Evolutionary conservation across 2,797 vertebrate species (phyloP).

Genomic region (Halcyon leucocephala): DNA sequence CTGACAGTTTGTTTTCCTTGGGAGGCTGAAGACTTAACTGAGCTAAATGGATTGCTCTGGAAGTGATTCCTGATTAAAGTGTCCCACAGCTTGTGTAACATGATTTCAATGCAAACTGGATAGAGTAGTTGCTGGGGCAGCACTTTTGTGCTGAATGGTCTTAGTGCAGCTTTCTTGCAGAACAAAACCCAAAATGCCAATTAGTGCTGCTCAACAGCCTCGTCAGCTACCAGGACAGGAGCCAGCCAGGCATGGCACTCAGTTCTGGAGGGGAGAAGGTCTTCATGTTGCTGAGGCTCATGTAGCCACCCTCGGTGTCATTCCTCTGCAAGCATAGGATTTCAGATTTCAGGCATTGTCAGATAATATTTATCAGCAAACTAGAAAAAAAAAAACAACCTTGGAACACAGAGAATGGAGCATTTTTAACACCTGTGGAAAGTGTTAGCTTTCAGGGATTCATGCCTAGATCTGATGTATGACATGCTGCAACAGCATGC

Average conservation of each 20-base stretch:
- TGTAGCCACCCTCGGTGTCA: not conserved
- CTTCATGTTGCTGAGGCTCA: not conserved
- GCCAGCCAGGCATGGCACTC: rapidly evolving
- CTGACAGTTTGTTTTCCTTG: not conserved
- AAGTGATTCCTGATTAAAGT: not conserved
- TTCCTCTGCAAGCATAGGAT: not conserved
- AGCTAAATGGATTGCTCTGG: not conserved
- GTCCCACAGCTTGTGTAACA: not conserved
- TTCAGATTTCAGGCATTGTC: not conserved
- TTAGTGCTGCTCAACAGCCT: not conserved
- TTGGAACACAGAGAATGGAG: not conserved
- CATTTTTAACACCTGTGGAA: not conserved
- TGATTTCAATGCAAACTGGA: not conserved
- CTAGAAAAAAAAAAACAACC: not conserved
- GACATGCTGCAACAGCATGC: not conserved
- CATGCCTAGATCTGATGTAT: not conserved
- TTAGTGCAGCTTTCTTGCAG: not conserved
- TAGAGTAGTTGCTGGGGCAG: not conserved
- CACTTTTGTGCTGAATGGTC: not conserved
- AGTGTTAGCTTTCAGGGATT: not conserved
- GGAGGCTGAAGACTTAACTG: not conserved
- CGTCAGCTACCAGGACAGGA: not conserved
- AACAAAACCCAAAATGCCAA: not conserved
- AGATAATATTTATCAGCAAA: not conserved
- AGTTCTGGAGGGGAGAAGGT: not conserved